Percentiles rank a stretch among this genome's conserved stretches.
These are phyloP conservation scores for Ormia ochracea DNA, from an alignment of 2,888 invertebrate species.

Conservation along the genomic window DNA sequence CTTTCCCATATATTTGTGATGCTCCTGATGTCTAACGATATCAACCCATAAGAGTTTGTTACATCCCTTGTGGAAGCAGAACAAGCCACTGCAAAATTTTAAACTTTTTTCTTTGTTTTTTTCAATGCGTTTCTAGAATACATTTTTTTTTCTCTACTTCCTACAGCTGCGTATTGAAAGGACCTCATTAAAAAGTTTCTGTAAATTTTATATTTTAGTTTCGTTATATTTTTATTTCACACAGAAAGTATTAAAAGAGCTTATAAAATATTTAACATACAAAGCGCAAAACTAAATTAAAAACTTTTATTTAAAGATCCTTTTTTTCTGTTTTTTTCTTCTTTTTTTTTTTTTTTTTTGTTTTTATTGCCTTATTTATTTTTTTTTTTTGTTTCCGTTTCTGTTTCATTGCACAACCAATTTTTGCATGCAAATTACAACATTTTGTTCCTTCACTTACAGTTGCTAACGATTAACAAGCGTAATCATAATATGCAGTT, in stretches of 20 bases:
- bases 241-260: slow-evolving; percentile 47
- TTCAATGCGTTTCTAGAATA: background rate
- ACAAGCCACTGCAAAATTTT: background rate
- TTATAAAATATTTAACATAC: slow-evolving; percentile 54
- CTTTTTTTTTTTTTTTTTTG: background rate
- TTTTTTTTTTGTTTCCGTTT: background rate
- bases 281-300: slow-evolving; percentile 52
- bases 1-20: background rate
- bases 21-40: background rate
- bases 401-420: slow-evolving; percentile 44
- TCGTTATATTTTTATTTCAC: slow-evolving; percentile 19
- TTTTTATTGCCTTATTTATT: slow-evolving; percentile 19
- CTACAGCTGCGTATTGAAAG: slow-evolving; percentile 17
- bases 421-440: slow-evolving; percentile 42
- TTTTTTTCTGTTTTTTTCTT: slow-evolving; percentile 27
- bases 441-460: background rate
- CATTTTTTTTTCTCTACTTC: background rate
- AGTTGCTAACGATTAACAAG: background rate
- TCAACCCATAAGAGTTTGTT: background rate
- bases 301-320: slow-evolving; percentile 49
- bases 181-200: slow-evolving; percentile 53
- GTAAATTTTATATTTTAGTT: slow-evolving; percentile 27
- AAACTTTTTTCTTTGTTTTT: background rate
- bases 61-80: background rate
- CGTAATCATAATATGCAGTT: too few relatives aligned